These are phyloP conservation scores for Rhinopomastus cyanomelas DNA, from an alignment of 2,113 vertebrate genomes.

Conservation along the genomic window DNA sequence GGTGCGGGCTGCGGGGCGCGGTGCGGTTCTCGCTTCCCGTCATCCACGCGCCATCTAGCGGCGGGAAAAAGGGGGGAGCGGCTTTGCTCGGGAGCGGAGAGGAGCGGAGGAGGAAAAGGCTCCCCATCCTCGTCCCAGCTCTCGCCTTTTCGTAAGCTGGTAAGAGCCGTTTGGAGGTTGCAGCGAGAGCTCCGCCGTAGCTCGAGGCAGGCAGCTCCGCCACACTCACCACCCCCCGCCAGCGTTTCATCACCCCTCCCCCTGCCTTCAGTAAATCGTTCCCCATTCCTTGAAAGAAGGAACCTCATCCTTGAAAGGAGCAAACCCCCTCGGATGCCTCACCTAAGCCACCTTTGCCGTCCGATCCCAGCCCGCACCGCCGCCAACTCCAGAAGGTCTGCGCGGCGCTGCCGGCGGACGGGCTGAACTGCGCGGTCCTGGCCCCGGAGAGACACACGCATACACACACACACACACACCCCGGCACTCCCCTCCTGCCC, in stretches of 20 bases:
- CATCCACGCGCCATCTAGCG: slow-evolving; percentile 74
- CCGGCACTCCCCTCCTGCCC: neutral
- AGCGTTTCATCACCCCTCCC: neutral
- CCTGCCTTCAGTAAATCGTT: neutral
- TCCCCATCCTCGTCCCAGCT: slow-evolving; percentile 12
- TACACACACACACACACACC: neutral
- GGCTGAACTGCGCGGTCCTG: neutral
- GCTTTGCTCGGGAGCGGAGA: slow-evolving; percentile 20
- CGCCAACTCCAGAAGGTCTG: neutral
- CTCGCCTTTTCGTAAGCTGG: slow-evolving; percentile 10
- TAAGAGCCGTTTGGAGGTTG: slow-evolving; percentile 35
- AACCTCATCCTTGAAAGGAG: neutral
- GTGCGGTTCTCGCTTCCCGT: slow-evolving; percentile 41
- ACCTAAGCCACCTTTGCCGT: neutral
- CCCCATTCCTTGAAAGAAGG: neutral
- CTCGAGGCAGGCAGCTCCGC: neutral
- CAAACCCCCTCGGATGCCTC: neutral
- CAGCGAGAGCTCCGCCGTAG: neutral
- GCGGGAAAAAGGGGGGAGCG: neutral
- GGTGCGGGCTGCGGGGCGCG: neutral
- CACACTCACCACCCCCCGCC: neutral
- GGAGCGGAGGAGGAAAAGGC: slow-evolving; percentile 1
- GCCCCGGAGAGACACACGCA: neutral
- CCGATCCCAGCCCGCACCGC: neutral
- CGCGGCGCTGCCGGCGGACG: neutral